phyloP scores from a whole-genome alignment of 2,113 vertebrate genomes.

The Pandion haliaetus region DNA sequence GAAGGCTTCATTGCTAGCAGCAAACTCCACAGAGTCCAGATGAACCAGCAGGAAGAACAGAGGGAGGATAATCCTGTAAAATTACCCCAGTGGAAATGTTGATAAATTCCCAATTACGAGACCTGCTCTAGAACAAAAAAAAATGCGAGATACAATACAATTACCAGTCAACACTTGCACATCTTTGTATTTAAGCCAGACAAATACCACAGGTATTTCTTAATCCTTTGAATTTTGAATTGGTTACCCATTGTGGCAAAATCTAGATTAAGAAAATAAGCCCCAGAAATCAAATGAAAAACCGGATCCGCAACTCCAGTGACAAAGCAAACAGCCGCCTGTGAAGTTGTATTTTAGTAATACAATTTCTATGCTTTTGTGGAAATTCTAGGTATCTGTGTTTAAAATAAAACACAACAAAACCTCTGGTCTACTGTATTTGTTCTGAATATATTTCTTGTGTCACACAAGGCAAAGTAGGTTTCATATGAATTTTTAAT shows the following conservation, averaged over 20 bases:
- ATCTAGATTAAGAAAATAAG: slow-evolving; percentile 26
- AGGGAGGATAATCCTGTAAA: slow-evolving; percentile 69
- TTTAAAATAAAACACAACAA: not conserved
- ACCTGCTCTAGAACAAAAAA: slow-evolving; percentile 63
- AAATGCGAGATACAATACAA: slow-evolving; percentile 43
- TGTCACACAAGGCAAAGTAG: not conserved
- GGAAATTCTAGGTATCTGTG: not conserved
- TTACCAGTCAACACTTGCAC: slow-evolving; percentile 63
- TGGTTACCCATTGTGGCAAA: not conserved
- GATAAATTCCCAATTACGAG: slow-evolving; percentile 70
- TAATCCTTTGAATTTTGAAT: slow-evolving; percentile 41
- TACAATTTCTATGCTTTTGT: not conserved
- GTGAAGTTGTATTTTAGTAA: not conserved
- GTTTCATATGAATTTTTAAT: not conserved
- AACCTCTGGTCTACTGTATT: not conserved
- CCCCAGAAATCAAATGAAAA: not conserved
- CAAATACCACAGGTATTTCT: slow-evolving; percentile 55
- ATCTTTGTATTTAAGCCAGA: slow-evolving; percentile 35
- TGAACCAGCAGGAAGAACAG: slow-evolving; percentile 68
- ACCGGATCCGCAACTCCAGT: not conserved
- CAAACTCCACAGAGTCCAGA: slow-evolving; percentile 66
- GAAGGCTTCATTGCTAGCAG: slow-evolving; percentile 65
- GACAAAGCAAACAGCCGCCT: not conserved
- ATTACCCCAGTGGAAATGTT: slow-evolving; percentile 69
- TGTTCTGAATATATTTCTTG: not conserved